Percentiles rank a stretch among this genome's conserved stretches.
Conservation (phyloP, 2,888 invertebrate genomes). For the Abscondita cerata region DNA sequence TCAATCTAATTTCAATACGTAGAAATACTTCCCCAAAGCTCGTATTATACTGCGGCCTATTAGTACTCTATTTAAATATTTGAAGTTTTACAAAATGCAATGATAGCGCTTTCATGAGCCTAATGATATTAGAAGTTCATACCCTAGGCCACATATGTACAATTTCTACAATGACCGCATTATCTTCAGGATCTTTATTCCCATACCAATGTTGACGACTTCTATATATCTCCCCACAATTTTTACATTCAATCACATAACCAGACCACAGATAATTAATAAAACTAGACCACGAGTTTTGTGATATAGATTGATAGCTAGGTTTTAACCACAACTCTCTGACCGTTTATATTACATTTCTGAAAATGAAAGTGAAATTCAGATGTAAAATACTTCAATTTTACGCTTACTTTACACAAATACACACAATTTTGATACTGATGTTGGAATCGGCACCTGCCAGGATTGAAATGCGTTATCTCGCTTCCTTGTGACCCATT, state of each 20-base stretch:
- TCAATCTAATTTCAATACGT: constrained; percentile 49
- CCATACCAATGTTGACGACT: constrained; percentile 84
- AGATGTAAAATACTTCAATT: too few species aligned
- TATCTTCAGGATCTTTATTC: constrained; percentile 75
- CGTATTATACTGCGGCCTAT: constrained; percentile 35
- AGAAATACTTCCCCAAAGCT: constrained; percentile 13
- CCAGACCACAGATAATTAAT: constrained; percentile 81
- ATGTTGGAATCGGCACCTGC: constrained; percentile 70
- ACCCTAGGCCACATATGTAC: constrained; percentile 75
- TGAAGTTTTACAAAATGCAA: neutral
- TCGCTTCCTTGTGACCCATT: constrained; percentile 71
- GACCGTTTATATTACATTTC: constrained; percentile 56
- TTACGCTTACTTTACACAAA: constrained; percentile 66
- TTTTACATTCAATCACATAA: constrained; percentile 77
- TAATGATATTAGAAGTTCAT: constrained; percentile 39
- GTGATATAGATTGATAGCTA: constrained; percentile 57
- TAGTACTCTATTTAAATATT: constrained; percentile 22
- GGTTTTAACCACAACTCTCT: constrained; percentile 67
- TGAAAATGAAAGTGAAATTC: too few species aligned
- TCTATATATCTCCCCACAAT: constrained; percentile 75
- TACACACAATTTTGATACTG: constrained; percentile 76
- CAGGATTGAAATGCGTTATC: constrained; percentile 63
- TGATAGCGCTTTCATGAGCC: constrained; percentile 44
- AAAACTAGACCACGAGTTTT: constrained; percentile 70
- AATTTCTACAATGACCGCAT: constrained; percentile 70